These are phyloP conservation scores for Formicarius rufipectus DNA, from an alignment of 2,113 vertebrate species.

Conservation along the genomic window DNA sequence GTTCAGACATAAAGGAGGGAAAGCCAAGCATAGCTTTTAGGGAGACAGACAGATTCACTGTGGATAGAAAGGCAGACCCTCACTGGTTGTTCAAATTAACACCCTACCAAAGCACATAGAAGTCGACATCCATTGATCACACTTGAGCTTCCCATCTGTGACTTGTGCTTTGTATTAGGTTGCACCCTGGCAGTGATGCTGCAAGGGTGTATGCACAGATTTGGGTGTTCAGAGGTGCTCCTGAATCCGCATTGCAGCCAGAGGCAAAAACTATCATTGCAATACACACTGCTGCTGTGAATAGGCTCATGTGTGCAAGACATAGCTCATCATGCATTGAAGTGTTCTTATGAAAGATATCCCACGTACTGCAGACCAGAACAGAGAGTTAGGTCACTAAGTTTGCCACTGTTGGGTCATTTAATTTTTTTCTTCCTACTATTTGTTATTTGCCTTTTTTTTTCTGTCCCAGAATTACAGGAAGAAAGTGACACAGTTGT, in stretches of 20 bases:
- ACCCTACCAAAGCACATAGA: neutral
- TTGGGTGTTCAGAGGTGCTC: neutral
- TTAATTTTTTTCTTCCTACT: neutral
- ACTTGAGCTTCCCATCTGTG: neutral
- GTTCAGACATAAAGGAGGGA: neutral
- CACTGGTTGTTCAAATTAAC: neutral
- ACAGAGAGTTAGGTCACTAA: neutral
- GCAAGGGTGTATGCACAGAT: neutral
- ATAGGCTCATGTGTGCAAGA: neutral
- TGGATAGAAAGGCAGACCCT: neutral
- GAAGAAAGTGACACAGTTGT: neutral
- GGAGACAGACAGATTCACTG: neutral
- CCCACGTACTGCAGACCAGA: neutral
- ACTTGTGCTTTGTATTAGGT: neutral
- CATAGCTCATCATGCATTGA: accelerated
- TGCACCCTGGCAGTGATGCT: neutral
- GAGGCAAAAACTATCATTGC: neutral
- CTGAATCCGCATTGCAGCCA: neutral
- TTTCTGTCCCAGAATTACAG: neutral
- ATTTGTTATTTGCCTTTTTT: neutral
- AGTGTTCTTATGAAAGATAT: neutral
- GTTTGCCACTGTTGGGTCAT: neutral
- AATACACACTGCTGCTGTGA: neutral
- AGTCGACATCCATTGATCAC: neutral
- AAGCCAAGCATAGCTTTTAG: neutral